Base-by-base conservation (phyloP, 2,888 invertebrate genomes). In the Eilema sororculum region DNA sequence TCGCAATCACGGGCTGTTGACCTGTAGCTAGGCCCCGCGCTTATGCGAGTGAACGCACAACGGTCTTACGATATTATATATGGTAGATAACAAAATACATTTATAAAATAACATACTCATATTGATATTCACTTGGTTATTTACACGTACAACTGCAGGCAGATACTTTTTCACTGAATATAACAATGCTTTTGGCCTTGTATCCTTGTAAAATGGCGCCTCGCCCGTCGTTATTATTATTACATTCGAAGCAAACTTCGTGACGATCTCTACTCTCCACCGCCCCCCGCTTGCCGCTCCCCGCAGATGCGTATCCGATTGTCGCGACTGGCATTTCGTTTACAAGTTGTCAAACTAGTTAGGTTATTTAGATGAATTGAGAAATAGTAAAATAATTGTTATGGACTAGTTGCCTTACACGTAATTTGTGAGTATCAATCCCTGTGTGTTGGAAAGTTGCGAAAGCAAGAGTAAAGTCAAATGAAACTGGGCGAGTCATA, bases 161-260 rank as follows among this genome's bases (percentile, higher is more conserved):
- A 80, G 80, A 79, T 83, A 78, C 84, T 86, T 88, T 88, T 91
- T 85, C 84, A 89, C 84, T 86, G 86, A 85, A 86, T 89, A 79
- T 83, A 89, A 91, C 90, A 91, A 92, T 90, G 84, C 88, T 92
- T 90, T 90, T 89, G 91, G 93, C 93, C 93, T 93, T 93, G 93
- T 92, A 93, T 94, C 94, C 93, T 94, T 94, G 93, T 94, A 94
- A 94, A 94, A 94, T 94, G 94, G 95, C 94, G 94, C 94, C 93
- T 92, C 91, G 90, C 91, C 91, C 90, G 90, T 89, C 89, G 89
- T 91, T 92, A 92, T 94, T 93, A 92, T 94, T 94, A 94, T 93
- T 94, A 92, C 93, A 92, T 92, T 93, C 93, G 93, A 90, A 94
- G 94, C 93, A 90, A 94, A 94, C 94, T 95, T 95, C 95, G 93